Conservation (phyloP, 2,888 invertebrate species). For the Girardia tigrina region DNA sequence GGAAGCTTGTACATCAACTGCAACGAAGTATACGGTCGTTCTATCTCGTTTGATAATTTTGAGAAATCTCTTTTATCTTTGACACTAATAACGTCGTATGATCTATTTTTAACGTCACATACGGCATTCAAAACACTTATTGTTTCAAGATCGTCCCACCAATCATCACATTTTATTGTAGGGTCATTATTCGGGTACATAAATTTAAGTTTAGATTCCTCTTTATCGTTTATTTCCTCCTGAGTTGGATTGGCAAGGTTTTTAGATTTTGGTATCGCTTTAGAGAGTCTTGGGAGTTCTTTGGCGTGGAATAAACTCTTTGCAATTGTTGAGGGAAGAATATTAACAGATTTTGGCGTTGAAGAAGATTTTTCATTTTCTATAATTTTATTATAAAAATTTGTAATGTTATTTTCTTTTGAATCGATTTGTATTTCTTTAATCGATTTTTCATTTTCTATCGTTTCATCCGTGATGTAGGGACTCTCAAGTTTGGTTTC, state of each 20-base stretch:
- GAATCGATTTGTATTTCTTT: not conserved
- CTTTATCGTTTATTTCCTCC: not conserved
- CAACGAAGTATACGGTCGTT: not conserved
- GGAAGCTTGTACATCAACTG: not conserved
- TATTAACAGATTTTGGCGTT: not conserved
- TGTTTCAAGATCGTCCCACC: constrained; percentile 13
- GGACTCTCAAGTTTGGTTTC: constrained; percentile 8
- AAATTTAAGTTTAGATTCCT: not conserved
- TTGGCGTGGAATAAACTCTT: not conserved
- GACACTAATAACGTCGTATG: not conserved
- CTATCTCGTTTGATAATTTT: not conserved
- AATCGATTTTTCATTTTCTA: not conserved
- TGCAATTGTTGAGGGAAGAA: not conserved
- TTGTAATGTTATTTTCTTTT: not conserved
- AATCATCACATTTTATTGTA: not conserved
- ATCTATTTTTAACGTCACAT: not conserved
- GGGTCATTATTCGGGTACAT: not conserved
- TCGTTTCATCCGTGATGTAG: not conserved
- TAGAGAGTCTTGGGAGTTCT: not conserved
- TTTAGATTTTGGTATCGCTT: not conserved
- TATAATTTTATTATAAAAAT: not conserved
- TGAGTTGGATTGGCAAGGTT: not conserved
- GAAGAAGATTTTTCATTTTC: too few species aligned
- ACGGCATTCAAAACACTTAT: not conserved
- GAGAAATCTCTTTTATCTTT: not conserved